Conservation (phyloP, 64 coral and sea anemone genomes). For the Stichodactyla mertensii region DNA sequence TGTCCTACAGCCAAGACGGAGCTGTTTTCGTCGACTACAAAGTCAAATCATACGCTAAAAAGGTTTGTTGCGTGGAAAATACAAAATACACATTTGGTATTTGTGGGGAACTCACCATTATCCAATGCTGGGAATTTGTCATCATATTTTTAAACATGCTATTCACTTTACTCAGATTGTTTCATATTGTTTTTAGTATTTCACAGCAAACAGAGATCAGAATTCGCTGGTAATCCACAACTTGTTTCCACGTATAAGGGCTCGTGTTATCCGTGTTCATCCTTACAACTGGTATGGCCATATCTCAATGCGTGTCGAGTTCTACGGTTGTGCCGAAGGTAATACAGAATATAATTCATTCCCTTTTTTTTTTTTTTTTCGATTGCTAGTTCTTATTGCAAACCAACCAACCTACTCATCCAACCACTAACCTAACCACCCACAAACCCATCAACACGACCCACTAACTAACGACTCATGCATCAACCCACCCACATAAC, state of each 20-base stretch:
- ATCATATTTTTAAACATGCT: too few species aligned
- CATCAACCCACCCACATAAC: too few species aligned
- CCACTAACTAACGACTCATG: too few species aligned
- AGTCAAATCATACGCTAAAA: constrained; percentile 23
- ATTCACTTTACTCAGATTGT: background rate
- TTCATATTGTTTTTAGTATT: constrained; percentile 48
- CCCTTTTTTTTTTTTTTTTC: too few species aligned
- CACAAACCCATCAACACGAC: too few species aligned
- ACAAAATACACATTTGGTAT: too few species aligned
- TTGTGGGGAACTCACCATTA: too few species aligned
- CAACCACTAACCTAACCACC: too few species aligned
- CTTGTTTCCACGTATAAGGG: constrained; percentile 52
- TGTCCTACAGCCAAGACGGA: constrained; percentile 48
- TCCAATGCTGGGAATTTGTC: too few species aligned
- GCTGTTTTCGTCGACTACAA: constrained; percentile 42
- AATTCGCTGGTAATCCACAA: constrained; percentile 55
- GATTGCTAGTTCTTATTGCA: too few species aligned
- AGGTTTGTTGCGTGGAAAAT: background rate
- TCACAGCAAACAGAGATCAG: constrained; percentile 65
- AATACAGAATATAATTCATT: background rate
- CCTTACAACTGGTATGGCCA: constrained; percentile 57
- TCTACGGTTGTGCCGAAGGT: constrained; percentile 67
- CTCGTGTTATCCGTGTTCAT: constrained; percentile 55
- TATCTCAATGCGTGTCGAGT: constrained; percentile 75
- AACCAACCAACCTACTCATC: too few species aligned